These are phyloP conservation scores for Sardinella longiceps DNA, from an alignment of 2,797 vertebrate genomes.

Conservation along the genomic window DNA sequence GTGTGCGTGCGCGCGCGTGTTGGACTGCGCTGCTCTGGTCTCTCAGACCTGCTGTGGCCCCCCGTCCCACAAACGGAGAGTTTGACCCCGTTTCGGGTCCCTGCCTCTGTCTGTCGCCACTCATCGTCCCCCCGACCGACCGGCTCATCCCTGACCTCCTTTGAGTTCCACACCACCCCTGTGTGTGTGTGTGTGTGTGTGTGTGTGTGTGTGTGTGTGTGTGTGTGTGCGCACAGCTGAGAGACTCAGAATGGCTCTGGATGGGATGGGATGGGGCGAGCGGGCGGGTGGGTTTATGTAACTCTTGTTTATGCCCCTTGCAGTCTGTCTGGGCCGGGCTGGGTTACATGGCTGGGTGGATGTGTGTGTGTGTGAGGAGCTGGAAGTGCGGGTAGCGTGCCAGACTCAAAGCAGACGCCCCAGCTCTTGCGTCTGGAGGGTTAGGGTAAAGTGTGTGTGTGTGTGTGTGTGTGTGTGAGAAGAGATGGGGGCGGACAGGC, in stretches of 20 bases:
- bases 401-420: background rate
- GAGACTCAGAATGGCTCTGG: background rate
- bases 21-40: background rate
- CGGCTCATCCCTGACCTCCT: background rate
- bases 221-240: background rate
- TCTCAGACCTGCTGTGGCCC: background rate
- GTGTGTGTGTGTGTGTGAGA: conserved; percentile 4
- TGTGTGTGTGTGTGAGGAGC: background rate
- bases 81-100: background rate
- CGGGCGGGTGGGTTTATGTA: background rate
- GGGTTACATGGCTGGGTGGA: background rate
- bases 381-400: background rate
- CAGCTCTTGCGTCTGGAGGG: background rate
- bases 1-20: background rate
- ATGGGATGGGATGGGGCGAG: background rate
- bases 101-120: background rate
- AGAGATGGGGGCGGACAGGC: background rate
- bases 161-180: background rate
- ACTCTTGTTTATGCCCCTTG: conserved; percentile 15
- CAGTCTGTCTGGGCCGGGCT: background rate
- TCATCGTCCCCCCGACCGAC: background rate
- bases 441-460: background rate
- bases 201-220: too few relatives aligned
- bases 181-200: too few relatives aligned
- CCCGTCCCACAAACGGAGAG: background rate